Percentiles rank a stretch among this genome's conserved stretches.
Evolutionary conservation across 2,797 vertebrate species (phyloP).

Genomic region (Pipistrellus kuhlii): DNA sequence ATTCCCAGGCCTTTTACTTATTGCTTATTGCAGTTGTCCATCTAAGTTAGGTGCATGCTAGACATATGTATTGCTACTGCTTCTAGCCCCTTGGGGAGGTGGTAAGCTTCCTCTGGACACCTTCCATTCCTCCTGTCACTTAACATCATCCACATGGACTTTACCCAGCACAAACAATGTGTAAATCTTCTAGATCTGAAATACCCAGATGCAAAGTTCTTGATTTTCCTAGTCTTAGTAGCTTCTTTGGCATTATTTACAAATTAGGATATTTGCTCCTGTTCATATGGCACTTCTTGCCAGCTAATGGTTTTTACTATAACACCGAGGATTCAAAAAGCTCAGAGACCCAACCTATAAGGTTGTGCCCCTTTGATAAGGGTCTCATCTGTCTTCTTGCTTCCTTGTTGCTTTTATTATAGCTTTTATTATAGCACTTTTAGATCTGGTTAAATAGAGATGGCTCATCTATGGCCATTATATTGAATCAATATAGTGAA

Average conservation of each 20-base stretch:
- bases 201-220: slow-evolving; percentile 31
- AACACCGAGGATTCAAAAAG: neutral
- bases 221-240: slow-evolving; percentile 59
- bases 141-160: neutral
- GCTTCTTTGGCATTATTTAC: slow-evolving; percentile 10
- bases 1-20: neutral
- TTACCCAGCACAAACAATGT: slow-evolving; percentile 27
- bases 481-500: neutral
- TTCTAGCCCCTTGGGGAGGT: slow-evolving; percentile 49
- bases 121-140: neutral
- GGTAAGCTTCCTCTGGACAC: slow-evolving; percentile 63
- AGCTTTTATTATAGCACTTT: neutral
- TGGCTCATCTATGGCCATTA: neutral
- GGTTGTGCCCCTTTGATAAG: neutral
- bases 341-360: neutral
- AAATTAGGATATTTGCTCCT: slow-evolving; percentile 13
- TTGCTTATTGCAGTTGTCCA: neutral
- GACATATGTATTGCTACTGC: slow-evolving; percentile 49
- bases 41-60: neutral
- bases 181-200: neutral
- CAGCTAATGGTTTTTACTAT: slow-evolving; percentile 8
- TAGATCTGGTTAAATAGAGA: neutral
- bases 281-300: neutral
- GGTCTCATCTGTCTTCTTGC: neutral
- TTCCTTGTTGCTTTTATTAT: neutral